Conservation (phyloP, 2,113 vertebrate species). For the Danionella cerebrum region DNA sequence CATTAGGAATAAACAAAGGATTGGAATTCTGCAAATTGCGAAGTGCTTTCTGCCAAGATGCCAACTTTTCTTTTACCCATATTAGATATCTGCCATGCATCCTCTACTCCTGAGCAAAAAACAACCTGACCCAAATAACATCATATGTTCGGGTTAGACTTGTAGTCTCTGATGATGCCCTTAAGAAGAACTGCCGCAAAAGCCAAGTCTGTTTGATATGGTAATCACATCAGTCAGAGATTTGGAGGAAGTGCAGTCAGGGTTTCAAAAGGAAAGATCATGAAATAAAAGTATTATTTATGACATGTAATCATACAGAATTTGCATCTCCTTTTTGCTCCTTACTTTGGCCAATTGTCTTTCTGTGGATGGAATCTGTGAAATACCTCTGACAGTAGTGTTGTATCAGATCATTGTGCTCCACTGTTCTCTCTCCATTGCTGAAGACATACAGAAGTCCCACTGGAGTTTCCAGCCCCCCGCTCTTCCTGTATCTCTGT, state of each 20-base stretch:
- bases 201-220: slow-evolving; percentile 27
- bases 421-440: background rate
- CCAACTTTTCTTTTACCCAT: slow-evolving; percentile 17
- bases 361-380: background rate
- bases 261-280: background rate
- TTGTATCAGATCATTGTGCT: background rate
- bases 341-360: background rate
- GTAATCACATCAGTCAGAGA: slow-evolving; percentile 9
- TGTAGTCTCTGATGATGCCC: slow-evolving; percentile 2
- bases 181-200: slow-evolving; percentile 12
- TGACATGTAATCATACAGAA: background rate
- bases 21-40: no score
- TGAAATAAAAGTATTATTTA: background rate
- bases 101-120: slow-evolving; percentile 42
- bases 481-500: background rate
- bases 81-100: no score
- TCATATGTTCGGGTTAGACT: slow-evolving; percentile 26
- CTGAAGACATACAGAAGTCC: background rate
- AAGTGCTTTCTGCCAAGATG: background rate
- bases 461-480: background rate
- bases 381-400: background rate
- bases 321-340: background rate
- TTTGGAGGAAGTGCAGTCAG: background rate
- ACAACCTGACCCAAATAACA: slow-evolving; percentile 42
- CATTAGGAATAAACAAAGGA: no score